phyloP scores from a whole-genome alignment of 2,797 vertebrate species.

The Pristis pectinata region DNA sequence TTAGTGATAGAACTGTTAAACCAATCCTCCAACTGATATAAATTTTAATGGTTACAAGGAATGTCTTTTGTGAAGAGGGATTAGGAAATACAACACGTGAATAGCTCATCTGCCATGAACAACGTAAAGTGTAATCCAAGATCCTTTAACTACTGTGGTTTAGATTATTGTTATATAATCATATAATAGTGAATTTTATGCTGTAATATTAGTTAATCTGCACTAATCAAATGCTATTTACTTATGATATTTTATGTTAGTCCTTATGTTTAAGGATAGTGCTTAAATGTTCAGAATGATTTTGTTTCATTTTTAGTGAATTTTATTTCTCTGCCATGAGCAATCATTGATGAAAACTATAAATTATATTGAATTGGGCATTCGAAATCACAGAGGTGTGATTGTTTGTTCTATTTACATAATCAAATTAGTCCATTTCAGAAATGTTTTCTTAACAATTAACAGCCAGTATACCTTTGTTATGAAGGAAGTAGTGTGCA shows the following conservation, averaged over 20 bases:
- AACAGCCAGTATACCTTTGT: background rate
- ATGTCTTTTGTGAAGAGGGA: constrained; percentile 11
- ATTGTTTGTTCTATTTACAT: background rate
- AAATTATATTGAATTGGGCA: background rate
- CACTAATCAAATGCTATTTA: background rate
- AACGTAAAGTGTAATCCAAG: constrained; percentile 18
- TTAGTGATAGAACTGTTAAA: constrained; percentile 11
- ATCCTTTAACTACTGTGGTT: constrained; percentile 6
- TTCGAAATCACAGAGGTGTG: background rate
- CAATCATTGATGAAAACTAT: background rate
- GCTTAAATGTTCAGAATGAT: background rate
- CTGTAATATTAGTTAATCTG: background rate
- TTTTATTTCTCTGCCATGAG: background rate
- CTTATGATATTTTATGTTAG: background rate
- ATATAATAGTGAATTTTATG: background rate
- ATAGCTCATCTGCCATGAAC: background rate
- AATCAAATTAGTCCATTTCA: background rate
- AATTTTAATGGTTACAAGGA: constrained; percentile 38
- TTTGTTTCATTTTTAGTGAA: background rate
- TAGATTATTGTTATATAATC: constrained; percentile 26
- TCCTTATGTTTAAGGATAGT: background rate
- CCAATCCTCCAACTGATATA: constrained; percentile 32
- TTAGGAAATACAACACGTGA: constrained; percentile 26
- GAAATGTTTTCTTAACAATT: background rate
- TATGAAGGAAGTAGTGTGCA: background rate